Conservation (phyloP, 2,888 invertebrate genomes). For the Mamestra brassicae region DNA sequence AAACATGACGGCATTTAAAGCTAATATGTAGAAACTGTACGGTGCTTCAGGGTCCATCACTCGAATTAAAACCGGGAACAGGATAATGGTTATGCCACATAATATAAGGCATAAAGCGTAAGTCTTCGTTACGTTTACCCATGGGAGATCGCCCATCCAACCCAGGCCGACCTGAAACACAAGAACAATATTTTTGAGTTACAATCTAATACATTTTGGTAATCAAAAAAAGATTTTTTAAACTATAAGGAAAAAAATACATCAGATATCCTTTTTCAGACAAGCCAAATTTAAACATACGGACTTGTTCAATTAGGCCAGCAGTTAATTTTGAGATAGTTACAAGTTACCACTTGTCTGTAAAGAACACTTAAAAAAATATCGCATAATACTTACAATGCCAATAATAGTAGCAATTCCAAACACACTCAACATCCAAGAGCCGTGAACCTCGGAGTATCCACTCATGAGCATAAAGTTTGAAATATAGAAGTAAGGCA, state of each 20-base stretch:
- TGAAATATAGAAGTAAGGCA: conserved; percentile 98
- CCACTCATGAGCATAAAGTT: conserved; percentile 93
- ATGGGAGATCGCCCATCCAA: conserved; percentile 96
- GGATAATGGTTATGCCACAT: conserved; percentile 91
- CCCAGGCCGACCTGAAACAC: conserved; percentile 94
- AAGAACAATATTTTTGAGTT: neutral
- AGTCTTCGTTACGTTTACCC: conserved; percentile 96
- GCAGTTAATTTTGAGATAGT: too few species aligned
- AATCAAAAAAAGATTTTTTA: neutral
- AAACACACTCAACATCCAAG: conserved; percentile 95
- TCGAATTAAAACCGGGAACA: conserved; percentile 91
- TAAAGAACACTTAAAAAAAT: neutral
- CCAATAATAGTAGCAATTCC: conserved; percentile 97
- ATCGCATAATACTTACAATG: conserved; percentile 91
- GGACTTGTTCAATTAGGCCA: too few species aligned
- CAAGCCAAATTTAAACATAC: too few species aligned
- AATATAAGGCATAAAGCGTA: conserved; percentile 95
- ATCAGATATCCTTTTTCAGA: too few species aligned
- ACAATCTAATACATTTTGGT: neutral
- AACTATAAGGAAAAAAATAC: too few species aligned
- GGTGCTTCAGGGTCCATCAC: conserved; percentile 78
- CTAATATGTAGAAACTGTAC: conserved; percentile 88
- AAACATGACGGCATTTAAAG: conserved; percentile 92
- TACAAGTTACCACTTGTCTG: too few species aligned
- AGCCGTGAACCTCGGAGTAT: conserved; percentile 93